These are phyloP conservation scores for Corynorhinus townsendii DNA, from an alignment of 2,113 vertebrate genomes.

Conservation along the genomic window DNA sequence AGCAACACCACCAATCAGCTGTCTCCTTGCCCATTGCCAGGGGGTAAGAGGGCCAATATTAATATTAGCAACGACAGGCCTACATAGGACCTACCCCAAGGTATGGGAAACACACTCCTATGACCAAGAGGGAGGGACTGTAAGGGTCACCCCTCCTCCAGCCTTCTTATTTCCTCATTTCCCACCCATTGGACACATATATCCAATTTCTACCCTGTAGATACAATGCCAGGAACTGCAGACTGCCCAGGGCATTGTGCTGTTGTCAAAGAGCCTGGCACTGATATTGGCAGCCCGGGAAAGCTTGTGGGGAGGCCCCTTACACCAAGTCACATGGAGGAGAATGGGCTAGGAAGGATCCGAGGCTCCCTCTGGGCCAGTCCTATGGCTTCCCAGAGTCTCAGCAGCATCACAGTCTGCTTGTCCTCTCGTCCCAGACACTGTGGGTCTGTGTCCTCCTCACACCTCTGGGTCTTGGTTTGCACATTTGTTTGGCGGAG, in stretches of 20 bases:
- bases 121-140: not conserved
- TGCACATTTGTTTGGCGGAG: not conserved
- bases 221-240: not conserved
- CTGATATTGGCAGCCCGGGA: not conserved
- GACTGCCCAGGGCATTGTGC: not conserved
- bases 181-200: conserved; percentile 35
- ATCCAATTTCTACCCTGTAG: conserved; percentile 58
- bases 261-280: not conserved
- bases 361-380: not conserved
- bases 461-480: not conserved
- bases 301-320: not conserved
- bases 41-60: not conserved
- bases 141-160: not conserved
- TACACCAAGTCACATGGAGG: not conserved
- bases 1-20: no score
- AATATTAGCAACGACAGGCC: not conserved
- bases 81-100: not conserved
- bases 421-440: not conserved
- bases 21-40: no score
- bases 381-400: not conserved
- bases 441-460: not conserved
- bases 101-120: not conserved
- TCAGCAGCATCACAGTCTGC: not conserved
- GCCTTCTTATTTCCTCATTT: not conserved
- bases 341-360: not conserved